Conservation (phyloP, 92 coral and sea anemone species). For the Parazoanthus atlanticus region DNA sequence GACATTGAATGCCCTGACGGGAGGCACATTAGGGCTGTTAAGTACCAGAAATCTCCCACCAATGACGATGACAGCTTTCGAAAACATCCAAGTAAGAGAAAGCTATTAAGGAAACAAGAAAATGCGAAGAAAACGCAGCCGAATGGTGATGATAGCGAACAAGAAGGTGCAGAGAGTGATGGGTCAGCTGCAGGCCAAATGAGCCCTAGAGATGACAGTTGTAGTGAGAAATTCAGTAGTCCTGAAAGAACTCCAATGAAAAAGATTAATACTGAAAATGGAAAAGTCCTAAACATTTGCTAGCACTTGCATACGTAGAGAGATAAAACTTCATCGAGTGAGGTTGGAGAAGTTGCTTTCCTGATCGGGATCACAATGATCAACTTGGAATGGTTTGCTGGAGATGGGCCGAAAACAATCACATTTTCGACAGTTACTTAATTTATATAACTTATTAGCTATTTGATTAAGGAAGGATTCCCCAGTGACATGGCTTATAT, state of each 20-base stretch:
- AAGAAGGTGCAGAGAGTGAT: conserved; percentile 60
- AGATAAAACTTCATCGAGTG: neutral
- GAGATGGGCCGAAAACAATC: neutral
- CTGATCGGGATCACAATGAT: neutral
- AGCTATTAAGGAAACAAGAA: conserved; percentile 52
- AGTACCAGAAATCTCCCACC: conserved; percentile 78
- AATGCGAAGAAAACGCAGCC: conserved; percentile 29
- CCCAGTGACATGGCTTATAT: neutral
- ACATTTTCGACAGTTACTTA: neutral
- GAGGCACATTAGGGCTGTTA: conserved; percentile 51
- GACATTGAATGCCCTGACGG: conserved; percentile 55
- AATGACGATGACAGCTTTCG: conserved; percentile 41
- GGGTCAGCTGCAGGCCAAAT: conserved; percentile 66
- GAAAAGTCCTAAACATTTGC: conserved; percentile 43
- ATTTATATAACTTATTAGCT: too few species aligned
- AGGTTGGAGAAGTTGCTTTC: neutral
- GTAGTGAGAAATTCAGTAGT: conserved; percentile 28
- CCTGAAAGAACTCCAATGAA: conserved; percentile 44
- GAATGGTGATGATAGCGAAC: conserved; percentile 27
- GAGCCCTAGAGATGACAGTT: neutral
- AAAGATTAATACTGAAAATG: conserved; percentile 42
- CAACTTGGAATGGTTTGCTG: neutral
- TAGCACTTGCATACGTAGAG: conserved; percentile 19
- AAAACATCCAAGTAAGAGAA: conserved; percentile 52
- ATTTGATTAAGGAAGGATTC: neutral